Evolutionary conservation across 1,140 invertebrate species (phyloP), one percentile per base, ranked within the genome.

Genomic region (Bombus affinis): DNA sequence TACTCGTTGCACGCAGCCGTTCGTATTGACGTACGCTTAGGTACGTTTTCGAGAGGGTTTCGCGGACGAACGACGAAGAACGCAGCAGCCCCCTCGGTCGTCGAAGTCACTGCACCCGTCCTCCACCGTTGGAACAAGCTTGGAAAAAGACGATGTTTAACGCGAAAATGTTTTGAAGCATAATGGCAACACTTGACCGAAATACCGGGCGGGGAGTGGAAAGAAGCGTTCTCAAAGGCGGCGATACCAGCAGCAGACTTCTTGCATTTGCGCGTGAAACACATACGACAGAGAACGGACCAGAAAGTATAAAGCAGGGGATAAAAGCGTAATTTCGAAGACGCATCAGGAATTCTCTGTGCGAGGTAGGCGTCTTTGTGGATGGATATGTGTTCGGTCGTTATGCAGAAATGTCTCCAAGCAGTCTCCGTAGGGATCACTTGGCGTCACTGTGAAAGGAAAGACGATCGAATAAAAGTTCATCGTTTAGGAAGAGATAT

Each of bases 151-250:
- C 25, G 22, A 44, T 15, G n/a, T 62, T 59, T 59, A 83, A 66
- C 57, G 76, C n/a, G 72, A 85, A 88, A 90, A 89, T 88, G 83
- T 91, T 88, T 86, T 88, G 44, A 85, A 85, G 83, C 76, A 86
- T 87, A 90, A 89, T 88, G 88, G 77, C 39, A 62, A 70, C 73
- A 86, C 86, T 89, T 89, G 86, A 89, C 77, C 87, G 75, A 83
- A 86, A 85, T 91, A 88, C n/a, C 5, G 68, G 22, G 22, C 22
- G 9, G 10, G 62, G 28, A 44, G 3, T 47, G 47, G 72, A 44
- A 62, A 77, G 72, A 80, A 88, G 72, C 80, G 65, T 80, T 35
- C 35, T 86, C 66, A 82, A 81, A 88, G 86, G 68, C 47, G 57
- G 22, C 28, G 81, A 72, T 84, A 79, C 47, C 71, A 59, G 28